Evolutionary conservation across 2,113 vertebrate species (phyloP), one percentile per base, ranked within the genome.

Genomic region (Lepisosteus oculatus): DNA sequence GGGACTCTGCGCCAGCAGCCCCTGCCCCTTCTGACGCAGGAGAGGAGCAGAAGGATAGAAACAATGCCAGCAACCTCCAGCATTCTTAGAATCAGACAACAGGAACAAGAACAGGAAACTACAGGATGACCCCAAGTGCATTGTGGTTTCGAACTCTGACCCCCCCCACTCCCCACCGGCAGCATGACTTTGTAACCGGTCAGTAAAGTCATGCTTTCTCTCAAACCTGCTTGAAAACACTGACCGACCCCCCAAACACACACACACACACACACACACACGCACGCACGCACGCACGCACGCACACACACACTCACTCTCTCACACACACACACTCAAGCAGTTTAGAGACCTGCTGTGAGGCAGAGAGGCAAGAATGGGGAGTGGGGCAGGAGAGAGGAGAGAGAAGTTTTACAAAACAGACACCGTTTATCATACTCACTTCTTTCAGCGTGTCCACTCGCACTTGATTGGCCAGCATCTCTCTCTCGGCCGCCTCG

Each of bases 401-500:
- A 29, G 15, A 29, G 29, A 29, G 29, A 29, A 29, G 29, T 29
- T 29, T 29, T 29, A 29, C 29, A 29, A 29, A 29, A 29, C 29
- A 29, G 29, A 29, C 29, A 29, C 0, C 29, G 29, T 29, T 29
- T 29, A 29, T 29, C 29, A 29, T 29, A 51, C 76, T 83, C 79
- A 95, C 94, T 92, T 92, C 85, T 68, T 89, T 81, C 61, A 95
- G 83, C 14, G 73, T 80, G 72, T 91, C 80, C 79, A 95, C 70
- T 8, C 91, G 88, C 3, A 91, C 81, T 68, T 85, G 83, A 67
- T 93, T 89, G 54, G 93, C 93, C 81, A 86, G 78, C 88, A 95
- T 91, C 85, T 95, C 94, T 8, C 76, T 87, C 79, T 94, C 92
- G 0, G 91, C 91, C 15, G 88, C 90, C 74, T 95, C 85, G 3